Conservation (phyloP, 2,113 vertebrate species). For the Deroptyus accipitrinus region DNA sequence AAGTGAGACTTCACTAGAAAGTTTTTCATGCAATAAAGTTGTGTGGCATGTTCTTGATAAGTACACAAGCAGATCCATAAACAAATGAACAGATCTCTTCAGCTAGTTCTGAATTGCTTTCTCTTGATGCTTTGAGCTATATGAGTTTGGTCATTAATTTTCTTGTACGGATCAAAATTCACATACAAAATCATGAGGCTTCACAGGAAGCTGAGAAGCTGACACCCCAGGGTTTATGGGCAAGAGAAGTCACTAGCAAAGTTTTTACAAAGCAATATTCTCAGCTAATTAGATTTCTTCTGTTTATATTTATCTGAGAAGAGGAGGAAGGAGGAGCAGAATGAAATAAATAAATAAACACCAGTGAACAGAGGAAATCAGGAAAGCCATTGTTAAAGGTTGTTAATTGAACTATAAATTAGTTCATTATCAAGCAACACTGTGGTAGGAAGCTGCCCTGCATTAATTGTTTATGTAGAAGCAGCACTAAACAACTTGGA, state of each 20-base stretch:
- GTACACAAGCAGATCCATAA: neutral
- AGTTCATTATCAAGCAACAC: conserved; percentile 48
- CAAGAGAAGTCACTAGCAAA: neutral
- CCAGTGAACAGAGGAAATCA: conserved; percentile 53
- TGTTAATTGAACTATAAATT: conserved; percentile 67
- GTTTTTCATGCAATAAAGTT: neutral
- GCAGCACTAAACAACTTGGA: conserved; percentile 17
- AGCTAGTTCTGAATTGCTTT: neutral
- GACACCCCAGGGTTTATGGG: neutral
- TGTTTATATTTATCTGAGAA: conserved; percentile 50
- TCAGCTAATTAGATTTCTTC: conserved; percentile 59
- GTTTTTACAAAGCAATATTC: conserved; percentile 35
- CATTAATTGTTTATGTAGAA: conserved; percentile 15
- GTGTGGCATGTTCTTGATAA: neutral
- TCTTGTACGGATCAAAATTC: conserved; percentile 35
- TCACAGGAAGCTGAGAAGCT: neutral
- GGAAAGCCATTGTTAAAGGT: conserved; percentile 20
- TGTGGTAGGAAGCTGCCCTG: neutral
- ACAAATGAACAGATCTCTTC: neutral
- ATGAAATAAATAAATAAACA: conserved; percentile 60
- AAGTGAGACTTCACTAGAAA: neutral
- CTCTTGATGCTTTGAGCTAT: conserved; percentile 37
- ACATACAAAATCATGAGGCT: neutral
- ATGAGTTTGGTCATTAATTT: conserved; percentile 32
- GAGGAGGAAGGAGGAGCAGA: conserved; percentile 13